Evolutionary conservation across 2,797 vertebrate genomes (phyloP).

Genomic region (Eutrigla gurnardus): DNA sequence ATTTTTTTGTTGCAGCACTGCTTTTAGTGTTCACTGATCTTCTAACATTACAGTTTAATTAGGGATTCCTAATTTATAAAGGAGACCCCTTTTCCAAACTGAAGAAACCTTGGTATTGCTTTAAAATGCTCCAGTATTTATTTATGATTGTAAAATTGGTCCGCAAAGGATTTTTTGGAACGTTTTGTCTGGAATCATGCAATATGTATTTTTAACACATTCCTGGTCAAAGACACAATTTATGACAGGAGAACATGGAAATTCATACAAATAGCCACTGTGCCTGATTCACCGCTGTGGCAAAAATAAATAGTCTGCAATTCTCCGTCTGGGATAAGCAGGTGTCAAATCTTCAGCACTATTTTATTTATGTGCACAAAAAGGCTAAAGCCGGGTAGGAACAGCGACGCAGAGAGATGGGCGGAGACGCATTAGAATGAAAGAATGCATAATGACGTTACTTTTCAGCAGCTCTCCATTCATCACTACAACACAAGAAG

Average conservation of each 20-base stretch:
- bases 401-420: neutral
- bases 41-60: neutral
- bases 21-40: neutral
- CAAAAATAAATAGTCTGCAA: slow-evolving; percentile 42
- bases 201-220: slow-evolving; percentile 21
- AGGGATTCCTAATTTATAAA: no score
- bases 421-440: neutral
- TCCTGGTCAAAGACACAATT: slow-evolving; percentile 21
- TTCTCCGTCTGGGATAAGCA: slow-evolving; percentile 34
- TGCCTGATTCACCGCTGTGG: slow-evolving; percentile 28
- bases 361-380: neutral
- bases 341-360: neutral
- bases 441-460: slow-evolving; percentile 26
- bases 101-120: neutral
- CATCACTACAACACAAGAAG: slow-evolving; percentile 5
- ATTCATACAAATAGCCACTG: slow-evolving; percentile 44
- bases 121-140: neutral
- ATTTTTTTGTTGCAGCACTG: neutral
- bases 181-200: slow-evolving; percentile 4
- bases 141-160: neutral
- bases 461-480: slow-evolving; percentile 17
- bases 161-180: neutral
- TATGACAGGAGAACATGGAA: slow-evolving; percentile 38
- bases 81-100: neutral
- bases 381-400: neutral